Evolutionary conservation across 2,797 vertebrate species (phyloP).

Genomic region (Ciconia nigra): DNA sequence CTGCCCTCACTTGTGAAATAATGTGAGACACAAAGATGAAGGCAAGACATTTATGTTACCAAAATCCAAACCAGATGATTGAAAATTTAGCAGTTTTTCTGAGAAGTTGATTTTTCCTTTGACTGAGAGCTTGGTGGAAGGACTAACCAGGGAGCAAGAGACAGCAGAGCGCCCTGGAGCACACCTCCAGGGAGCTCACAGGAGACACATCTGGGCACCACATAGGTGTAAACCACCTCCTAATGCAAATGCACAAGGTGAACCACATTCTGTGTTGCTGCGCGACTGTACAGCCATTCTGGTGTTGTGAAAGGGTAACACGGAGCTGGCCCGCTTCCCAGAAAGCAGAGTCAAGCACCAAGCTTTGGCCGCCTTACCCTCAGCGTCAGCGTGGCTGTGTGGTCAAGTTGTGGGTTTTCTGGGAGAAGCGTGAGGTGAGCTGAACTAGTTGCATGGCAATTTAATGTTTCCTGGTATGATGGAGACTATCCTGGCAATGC

Average conservation of each 20-base stretch:
- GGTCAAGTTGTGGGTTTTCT: background rate
- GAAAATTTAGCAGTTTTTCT: background rate
- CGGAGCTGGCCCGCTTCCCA: fast-evolving
- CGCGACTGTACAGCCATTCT: fast-evolving
- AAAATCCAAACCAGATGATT: background rate
- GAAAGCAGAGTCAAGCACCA: background rate
- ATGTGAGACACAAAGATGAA: background rate
- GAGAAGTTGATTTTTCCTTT: background rate
- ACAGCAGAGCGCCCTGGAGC: background rate
- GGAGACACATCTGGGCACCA: fast-evolving
- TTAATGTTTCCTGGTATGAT: background rate
- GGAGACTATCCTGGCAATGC: background rate
- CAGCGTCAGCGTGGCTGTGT: fast-evolving
- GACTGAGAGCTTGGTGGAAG: background rate
- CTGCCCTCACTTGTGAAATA: background rate
- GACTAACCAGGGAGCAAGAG: background rate
- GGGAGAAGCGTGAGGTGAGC: background rate
- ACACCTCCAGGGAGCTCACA: background rate
- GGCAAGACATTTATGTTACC: background rate
- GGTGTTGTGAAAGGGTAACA: background rate
- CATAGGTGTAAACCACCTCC: fast-evolving
- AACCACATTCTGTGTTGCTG: background rate
- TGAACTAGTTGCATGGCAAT: background rate
- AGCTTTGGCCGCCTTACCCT: background rate
- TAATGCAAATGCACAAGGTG: background rate